These are phyloP conservation scores for Lepus townsendii DNA, from an alignment of 2,797 vertebrate genomes.

Conservation along the genomic window DNA sequence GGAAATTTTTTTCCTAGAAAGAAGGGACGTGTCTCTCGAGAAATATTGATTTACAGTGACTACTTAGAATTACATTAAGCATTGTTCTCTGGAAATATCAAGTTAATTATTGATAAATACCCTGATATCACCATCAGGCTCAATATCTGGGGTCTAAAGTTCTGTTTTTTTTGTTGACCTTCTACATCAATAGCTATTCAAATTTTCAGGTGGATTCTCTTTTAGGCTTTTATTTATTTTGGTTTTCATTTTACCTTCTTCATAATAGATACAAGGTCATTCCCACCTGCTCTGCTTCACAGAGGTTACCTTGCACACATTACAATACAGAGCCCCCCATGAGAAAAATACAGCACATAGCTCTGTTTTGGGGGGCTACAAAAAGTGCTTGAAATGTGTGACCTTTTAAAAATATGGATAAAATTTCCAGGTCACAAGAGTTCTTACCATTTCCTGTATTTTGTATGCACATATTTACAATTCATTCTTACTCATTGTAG, in stretches of 20 bases:
- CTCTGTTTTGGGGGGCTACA: conserved; percentile 8
- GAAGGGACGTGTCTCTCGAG: conserved; percentile 10
- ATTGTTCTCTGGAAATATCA: conserved; percentile 72
- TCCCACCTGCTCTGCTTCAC: conserved; percentile 22
- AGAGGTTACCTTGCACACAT: conserved; percentile 10
- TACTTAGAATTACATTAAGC: conserved; percentile 65
- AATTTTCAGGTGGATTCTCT: conserved; percentile 55
- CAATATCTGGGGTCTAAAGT: conserved; percentile 41
- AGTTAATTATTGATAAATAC: conserved; percentile 76
- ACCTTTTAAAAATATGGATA: neutral
- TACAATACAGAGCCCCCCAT: neutral
- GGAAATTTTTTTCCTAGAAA: conserved; percentile 54
- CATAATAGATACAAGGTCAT: conserved; percentile 51
- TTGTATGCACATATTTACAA: conserved; percentile 25
- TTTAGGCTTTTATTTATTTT: conserved; percentile 74
- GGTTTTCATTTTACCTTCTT: conserved; percentile 60
- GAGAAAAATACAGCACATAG: conserved; percentile 34
- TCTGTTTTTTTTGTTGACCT: conserved; percentile 70
- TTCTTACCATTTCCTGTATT: neutral
- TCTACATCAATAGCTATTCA: conserved; percentile 72
- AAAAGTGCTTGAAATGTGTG: conserved; percentile 2
- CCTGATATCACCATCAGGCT: conserved; percentile 42
- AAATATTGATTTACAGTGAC: conserved; percentile 68
- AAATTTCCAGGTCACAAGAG: conserved; percentile 13
- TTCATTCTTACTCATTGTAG: neutral